Conservation (phyloP, 1,140 invertebrate genomes). For the Cydia splendana region DNA sequence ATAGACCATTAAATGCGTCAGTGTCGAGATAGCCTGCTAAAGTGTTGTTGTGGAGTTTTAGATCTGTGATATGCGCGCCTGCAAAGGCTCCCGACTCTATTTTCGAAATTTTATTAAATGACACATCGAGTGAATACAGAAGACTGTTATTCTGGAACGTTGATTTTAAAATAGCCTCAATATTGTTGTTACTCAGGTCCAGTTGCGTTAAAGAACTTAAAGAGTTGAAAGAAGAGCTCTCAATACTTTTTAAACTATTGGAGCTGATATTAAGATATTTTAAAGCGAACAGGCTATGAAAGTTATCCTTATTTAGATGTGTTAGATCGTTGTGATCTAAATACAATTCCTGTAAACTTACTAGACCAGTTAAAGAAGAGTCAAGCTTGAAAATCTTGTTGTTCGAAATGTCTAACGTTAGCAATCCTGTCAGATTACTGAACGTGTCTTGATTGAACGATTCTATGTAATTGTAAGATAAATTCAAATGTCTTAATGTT, state of each 20-base stretch:
- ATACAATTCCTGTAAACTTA: constrained; percentile 6
- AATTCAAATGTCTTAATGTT: neutral
- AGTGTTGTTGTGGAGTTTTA: constrained; percentile 4
- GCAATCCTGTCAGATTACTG: neutral
- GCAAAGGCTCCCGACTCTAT: constrained; percentile 11
- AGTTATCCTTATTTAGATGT: neutral
- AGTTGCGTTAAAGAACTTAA: neutral
- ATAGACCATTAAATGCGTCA: constrained; percentile 8
- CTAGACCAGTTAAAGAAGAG: neutral
- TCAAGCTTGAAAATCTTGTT: constrained; percentile 4
- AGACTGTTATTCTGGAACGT: neutral
- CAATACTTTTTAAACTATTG: constrained; percentile 6
- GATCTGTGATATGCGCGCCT: neutral
- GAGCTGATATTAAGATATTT: neutral
- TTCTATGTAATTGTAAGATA: constrained; percentile 20
- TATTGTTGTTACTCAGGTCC: constrained; percentile 4
- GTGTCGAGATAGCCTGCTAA: neutral
- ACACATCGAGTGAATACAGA: constrained; percentile 12
- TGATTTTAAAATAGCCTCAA: neutral
- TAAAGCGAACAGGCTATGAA: neutral
- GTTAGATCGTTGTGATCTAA: neutral
- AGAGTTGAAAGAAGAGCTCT: neutral
- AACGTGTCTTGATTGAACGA: neutral
- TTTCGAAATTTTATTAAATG: neutral
- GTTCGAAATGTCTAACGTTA: constrained; percentile 10